Conservation (phyloP, 2,113 vertebrate species). For the Podarcis raffonei region DNA sequence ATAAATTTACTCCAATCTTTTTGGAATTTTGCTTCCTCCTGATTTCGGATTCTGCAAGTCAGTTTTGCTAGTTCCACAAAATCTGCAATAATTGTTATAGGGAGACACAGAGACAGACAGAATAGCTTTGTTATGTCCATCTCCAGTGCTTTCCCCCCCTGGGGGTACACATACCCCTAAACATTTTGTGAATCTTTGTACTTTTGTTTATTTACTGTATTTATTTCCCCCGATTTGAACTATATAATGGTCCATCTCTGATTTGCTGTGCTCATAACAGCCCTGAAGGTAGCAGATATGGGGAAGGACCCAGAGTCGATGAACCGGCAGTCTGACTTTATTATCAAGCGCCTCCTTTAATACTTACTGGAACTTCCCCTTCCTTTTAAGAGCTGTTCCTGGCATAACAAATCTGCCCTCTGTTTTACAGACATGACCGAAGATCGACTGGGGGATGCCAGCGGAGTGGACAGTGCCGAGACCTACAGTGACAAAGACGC, state of each 20-base stretch:
- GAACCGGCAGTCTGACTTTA: not conserved
- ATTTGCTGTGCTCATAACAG: not conserved
- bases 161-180: too few relatives aligned
- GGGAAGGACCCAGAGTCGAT: not conserved
- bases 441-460: slow-evolving; percentile 82
- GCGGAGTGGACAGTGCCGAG: slow-evolving; percentile 81
- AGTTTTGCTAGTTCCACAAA: too few relatives aligned
- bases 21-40: too few relatives aligned
- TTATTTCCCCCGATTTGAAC: too few relatives aligned
- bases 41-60: too few relatives aligned
- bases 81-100: not conserved
- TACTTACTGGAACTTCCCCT: not conserved
- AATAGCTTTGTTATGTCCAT: not conserved
- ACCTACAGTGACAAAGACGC: slow-evolving; percentile 91
- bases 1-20: too few relatives aligned
- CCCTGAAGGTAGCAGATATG: not conserved
- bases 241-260: not conserved
- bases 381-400: not conserved
- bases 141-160: not conserved
- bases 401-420: slow-evolving; percentile 58
- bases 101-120: not conserved
- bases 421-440: slow-evolving; percentile 82
- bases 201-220: too few relatives aligned
- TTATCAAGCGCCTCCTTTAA: not conserved
- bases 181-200: too few relatives aligned